Conservation (phyloP, 2,888 invertebrate species). For the Nezara viridula region DNA sequence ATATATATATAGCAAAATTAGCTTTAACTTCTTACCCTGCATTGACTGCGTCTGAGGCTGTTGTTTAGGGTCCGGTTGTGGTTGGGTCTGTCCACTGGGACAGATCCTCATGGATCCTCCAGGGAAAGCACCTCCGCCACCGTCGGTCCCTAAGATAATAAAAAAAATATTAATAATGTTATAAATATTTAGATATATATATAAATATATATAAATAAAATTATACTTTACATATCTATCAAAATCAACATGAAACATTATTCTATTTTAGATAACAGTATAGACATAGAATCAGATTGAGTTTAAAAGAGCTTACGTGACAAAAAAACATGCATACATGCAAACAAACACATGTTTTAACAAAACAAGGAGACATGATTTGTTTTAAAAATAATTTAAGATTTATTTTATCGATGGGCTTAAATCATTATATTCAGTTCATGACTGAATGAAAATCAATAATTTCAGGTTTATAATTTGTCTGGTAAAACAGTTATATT, state of each 20-base stretch:
- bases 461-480: too few species aligned
- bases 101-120: slow-evolving; percentile 52
- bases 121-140: slow-evolving; percentile 54
- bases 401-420: not conserved
- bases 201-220: too few species aligned
- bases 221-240: too few species aligned
- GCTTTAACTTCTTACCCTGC: slow-evolving; percentile 1
- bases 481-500: too few species aligned
- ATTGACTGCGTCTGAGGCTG: slow-evolving; percentile 21
- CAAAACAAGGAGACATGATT: not conserved
- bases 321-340: slow-evolving; percentile 5
- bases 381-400: not conserved
- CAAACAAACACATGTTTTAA: not conserved
- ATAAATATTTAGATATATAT: not conserved
- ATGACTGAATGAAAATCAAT: too few species aligned
- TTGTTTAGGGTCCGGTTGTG: slow-evolving; percentile 52
- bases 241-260: not conserved
- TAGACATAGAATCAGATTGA: not conserved
- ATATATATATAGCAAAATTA: too few species aligned
- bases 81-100: slow-evolving; percentile 52
- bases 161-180: not conserved
- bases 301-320: not conserved
- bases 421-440: too few species aligned
- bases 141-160: slow-evolving; percentile 41
- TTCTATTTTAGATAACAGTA: not conserved